Conservation (phyloP, 2,888 invertebrate species). For the Trachelus troglodyta region DNA sequence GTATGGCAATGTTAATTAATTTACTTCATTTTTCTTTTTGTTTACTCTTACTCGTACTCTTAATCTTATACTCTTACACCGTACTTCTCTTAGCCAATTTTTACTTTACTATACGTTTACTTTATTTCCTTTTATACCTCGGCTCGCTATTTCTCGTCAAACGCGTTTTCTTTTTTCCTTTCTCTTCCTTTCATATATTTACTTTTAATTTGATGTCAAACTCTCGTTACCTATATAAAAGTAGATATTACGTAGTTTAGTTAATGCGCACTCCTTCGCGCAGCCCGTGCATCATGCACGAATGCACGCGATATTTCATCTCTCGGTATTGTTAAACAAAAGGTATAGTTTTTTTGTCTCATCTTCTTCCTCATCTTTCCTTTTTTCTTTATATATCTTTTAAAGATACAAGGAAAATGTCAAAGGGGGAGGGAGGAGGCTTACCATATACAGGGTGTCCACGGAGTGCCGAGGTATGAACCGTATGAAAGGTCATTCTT, state of each 20-base stretch:
- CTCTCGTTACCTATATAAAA: constrained; percentile 43
- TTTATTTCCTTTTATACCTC: background rate
- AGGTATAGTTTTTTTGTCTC: background rate
- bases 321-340: background rate
- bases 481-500: background rate
- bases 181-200: constrained; percentile 14
- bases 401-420: constrained; percentile 36
- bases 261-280: constrained; percentile 12
- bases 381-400: background rate
- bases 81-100: background rate
- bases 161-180: background rate
- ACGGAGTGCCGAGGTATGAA: constrained; percentile 21
- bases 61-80: background rate
- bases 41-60: background rate
- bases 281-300: constrained; percentile 5
- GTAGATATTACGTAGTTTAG: constrained; percentile 35
- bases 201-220: constrained; percentile 42
- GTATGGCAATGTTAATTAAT: background rate
- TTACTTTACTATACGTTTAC: background rate
- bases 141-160: constrained; percentile 1
- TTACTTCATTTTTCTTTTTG: background rate
- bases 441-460: constrained; percentile 49
- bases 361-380: too few species aligned
- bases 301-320: constrained; percentile 15
- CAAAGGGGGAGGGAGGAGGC: constrained; percentile 12